phyloP scores from a whole-genome alignment of 35 echinoderm and acorn worm species.

The Hemicentrotus pulcherrimus region DNA sequence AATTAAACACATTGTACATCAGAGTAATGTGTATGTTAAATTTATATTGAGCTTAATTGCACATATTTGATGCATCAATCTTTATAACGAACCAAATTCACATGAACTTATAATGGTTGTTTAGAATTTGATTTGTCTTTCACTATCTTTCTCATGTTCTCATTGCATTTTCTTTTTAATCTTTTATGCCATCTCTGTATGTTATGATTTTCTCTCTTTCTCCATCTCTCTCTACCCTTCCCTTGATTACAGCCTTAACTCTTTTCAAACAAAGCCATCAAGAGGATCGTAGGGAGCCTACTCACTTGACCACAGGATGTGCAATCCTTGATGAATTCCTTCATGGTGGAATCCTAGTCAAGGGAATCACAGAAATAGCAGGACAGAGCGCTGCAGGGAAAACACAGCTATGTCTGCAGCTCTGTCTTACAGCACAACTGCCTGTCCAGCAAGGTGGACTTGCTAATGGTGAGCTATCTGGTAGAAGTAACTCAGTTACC shows the following conservation, averaged over 20 bases:
- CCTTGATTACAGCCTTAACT: conserved; percentile 60
- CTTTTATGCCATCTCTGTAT: background rate
- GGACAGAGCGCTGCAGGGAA: conserved; percentile 97
- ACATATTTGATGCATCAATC: too few species aligned
- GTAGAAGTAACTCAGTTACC: too few species aligned
- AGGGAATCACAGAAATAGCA: conserved; percentile 92
- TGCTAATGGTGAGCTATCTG: conserved; percentile 64
- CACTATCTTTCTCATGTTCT: background rate
- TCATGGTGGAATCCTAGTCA: conserved; percentile 75
- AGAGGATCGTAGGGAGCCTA: background rate
- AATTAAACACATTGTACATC: too few species aligned
- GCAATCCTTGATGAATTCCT: conserved; percentile 84
- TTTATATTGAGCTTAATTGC: too few species aligned
- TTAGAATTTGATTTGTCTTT: background rate
- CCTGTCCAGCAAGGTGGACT: conserved; percentile 66
- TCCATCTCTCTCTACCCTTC: background rate
- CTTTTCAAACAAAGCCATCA: conserved; percentile 65
- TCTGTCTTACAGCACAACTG: conserved; percentile 85
- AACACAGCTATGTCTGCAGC: conserved; percentile 90
- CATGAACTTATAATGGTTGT: too few species aligned
- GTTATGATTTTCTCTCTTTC: background rate
- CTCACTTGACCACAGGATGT: conserved; percentile 73
- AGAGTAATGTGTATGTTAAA: too few species aligned
- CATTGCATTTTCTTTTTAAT: too few species aligned
- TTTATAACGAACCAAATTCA: too few species aligned